phyloP scores from a whole-genome alignment of 1,140 invertebrate species.

The Sycophila sp. region DNA sequence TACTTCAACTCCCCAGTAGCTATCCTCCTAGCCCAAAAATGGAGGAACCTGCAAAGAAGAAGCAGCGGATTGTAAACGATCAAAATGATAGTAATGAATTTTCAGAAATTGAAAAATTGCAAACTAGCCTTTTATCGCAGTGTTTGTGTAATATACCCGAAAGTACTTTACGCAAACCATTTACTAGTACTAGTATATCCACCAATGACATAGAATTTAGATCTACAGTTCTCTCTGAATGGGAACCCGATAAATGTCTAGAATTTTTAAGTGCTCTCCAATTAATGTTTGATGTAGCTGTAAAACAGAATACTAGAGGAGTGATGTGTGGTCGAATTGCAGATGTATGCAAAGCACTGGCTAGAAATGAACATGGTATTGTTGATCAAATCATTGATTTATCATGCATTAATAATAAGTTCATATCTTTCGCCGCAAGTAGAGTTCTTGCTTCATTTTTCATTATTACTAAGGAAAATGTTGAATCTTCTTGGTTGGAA shows the following conservation, averaged over 20 bases:
- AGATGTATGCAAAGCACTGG: slow-evolving; percentile 81
- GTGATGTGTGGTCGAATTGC: slow-evolving; percentile 82
- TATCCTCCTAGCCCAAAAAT: slow-evolving; percentile 52
- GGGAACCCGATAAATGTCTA: slow-evolving; percentile 76
- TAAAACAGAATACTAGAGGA: slow-evolving; percentile 83
- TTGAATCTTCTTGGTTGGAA: slow-evolving; percentile 82
- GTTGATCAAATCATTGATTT: slow-evolving; percentile 85
- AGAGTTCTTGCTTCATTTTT: slow-evolving; percentile 84
- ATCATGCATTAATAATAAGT: slow-evolving; percentile 80
- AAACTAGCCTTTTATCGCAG: slow-evolving; percentile 74
- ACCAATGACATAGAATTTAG: slow-evolving; percentile 65
- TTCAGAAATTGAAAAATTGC: slow-evolving; percentile 68
- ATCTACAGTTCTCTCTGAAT: slow-evolving; percentile 72
- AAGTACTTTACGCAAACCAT: slow-evolving; percentile 74
- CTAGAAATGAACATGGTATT: slow-evolving; percentile 82
- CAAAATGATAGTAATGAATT: slow-evolving; percentile 65
- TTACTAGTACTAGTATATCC: slow-evolving; percentile 72
- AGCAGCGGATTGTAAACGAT: slow-evolving; percentile 71
- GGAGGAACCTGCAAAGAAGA: slow-evolving; percentile 82
- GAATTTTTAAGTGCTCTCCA: slow-evolving; percentile 85
- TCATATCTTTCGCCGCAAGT: slow-evolving; percentile 81
- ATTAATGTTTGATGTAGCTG: slow-evolving; percentile 83
- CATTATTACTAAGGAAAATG: slow-evolving; percentile 82
- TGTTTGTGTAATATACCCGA: slow-evolving; percentile 83
- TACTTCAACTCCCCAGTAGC: slow-evolving; percentile 49